Evolutionary conservation across 2,797 vertebrate genomes (phyloP), one percentile per base, ranked within the genome.

Genomic region (Eidolon dupreanum): DNA sequence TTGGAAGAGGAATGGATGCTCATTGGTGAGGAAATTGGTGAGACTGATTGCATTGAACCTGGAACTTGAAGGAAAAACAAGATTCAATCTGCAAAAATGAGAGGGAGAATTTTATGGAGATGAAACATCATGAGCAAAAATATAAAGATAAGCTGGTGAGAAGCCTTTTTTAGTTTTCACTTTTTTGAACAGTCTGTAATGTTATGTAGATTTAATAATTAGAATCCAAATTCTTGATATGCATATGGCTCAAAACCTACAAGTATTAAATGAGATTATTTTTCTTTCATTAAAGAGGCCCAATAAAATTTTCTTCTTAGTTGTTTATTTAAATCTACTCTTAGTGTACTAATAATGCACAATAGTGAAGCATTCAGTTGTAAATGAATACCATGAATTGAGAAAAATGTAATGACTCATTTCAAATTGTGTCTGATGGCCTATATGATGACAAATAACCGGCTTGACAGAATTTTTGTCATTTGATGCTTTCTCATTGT

Each of bases 401-500:
- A 78, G 49, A 78, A 96, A 95, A 93, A 78, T 38, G 1, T 78
- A 93, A 78, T 82, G 36, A 6, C 38, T 95, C 17, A 87, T 92
- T 73, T 92, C 15, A 91, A 11, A 75, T 24, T 24, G 3, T 63
- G 22, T 84, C 53, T 66, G 53, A 70, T 85, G 31, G 49, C 77
- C 24, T 91, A 31, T 89, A 51, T 79, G 70, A 61, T 78, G 74
- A 86, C n/a, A 86, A 85, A 94, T 61, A 97, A 93, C 15, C 49
- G 19, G 33, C 5, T 68, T 70, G 81, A 92, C 28, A 59, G n/a
- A 78, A 66, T 41, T 95, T 90, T 88, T 77, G 68, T 83, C 51
- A 83, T 19, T 86, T 92, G 68, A 51, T 93, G 43, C 36, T 61
- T 89, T 93, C 36, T 73, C 6, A 91, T 49, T 94, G 28, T 71